These are phyloP conservation scores for Thereva unica DNA, from an alignment of 2,888 invertebrate species.

Conservation along the genomic window DNA sequence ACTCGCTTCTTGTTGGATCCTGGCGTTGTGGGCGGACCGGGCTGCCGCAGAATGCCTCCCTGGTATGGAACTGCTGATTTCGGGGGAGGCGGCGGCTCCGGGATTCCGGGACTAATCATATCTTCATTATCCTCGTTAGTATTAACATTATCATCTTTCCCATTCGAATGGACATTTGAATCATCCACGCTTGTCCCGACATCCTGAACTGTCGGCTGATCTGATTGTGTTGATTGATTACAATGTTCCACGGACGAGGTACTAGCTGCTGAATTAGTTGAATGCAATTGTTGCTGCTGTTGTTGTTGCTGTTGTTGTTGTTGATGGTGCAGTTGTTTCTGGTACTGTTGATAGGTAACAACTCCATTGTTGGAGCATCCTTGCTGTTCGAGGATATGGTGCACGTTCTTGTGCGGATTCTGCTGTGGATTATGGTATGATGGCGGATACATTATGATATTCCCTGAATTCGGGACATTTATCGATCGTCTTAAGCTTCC, in stretches of 20 bases:
- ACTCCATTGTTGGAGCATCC: slow-evolving; percentile 36
- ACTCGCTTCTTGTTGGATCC: slow-evolving; percentile 85
- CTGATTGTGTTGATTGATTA: slow-evolving; percentile 46
- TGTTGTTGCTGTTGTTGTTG: slow-evolving; percentile 26
- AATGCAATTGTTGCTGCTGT: slow-evolving; percentile 19
- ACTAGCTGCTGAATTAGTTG: slow-evolving; percentile 16
- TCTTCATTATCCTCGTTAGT: slow-evolving; percentile 58
- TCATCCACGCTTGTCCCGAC: slow-evolving; percentile 44
- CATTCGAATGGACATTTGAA: slow-evolving; percentile 33
- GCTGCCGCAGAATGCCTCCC: slow-evolving; percentile 66
- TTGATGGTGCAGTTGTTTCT: slow-evolving; percentile 31
- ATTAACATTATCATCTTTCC: slow-evolving; percentile 54
- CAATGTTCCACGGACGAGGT: slow-evolving; percentile 42
- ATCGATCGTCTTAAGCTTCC: slow-evolving; percentile 50
- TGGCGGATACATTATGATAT: slow-evolving; percentile 44
- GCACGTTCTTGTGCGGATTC: slow-evolving; percentile 49
- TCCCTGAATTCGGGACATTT: slow-evolving; percentile 4
- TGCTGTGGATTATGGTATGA: slow-evolving; percentile 41
- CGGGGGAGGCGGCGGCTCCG: slow-evolving; percentile 66
- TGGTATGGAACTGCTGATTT: slow-evolving; percentile 55
- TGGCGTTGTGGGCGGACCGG: slow-evolving; percentile 63
- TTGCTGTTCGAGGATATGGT: not conserved
- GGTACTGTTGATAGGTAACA: slow-evolving; percentile 43
- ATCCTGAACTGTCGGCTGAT: slow-evolving; percentile 43
- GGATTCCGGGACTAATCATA: slow-evolving; percentile 58